These are phyloP conservation scores for Eristalinus aeneus DNA, from an alignment of 2,888 invertebrate genomes.

Conservation along the genomic window DNA sequence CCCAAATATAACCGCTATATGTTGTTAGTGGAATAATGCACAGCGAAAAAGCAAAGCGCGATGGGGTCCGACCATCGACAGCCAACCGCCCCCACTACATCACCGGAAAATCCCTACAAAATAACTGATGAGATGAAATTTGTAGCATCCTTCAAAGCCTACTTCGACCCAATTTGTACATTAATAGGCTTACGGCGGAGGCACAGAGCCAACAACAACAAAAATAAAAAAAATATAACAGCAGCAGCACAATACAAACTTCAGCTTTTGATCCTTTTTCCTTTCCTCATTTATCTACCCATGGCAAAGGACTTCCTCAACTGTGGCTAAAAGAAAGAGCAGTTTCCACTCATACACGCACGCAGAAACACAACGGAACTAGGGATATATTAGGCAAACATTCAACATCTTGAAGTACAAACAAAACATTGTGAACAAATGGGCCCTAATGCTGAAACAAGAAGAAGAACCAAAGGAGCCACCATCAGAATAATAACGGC, in stretches of 20 bases:
- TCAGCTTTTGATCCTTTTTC: slow-evolving; percentile 56
- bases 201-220: background rate
- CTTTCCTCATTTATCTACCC: slow-evolving; percentile 24
- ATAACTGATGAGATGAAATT: slow-evolving; percentile 59
- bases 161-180: slow-evolving; percentile 59
- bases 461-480: slow-evolving; percentile 7
- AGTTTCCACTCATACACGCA: background rate
- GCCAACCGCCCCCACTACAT: background rate
- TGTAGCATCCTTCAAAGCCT: slow-evolving; percentile 48
- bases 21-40: slow-evolving; percentile 14
- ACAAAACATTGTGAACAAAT: slow-evolving; percentile 60
- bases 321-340: background rate
- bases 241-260: slow-evolving; percentile 1
- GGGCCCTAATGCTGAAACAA: slow-evolving; percentile 26
- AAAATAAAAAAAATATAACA: slow-evolving; percentile 2
- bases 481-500: slow-evolving; percentile 32
- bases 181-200: slow-evolving; percentile 51
- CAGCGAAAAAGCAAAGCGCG: background rate
- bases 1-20: slow-evolving; percentile 5
- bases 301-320: background rate
- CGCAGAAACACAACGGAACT: background rate
- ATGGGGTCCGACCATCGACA: background rate
- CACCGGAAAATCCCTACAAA: slow-evolving; percentile 31
- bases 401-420: slow-evolving; percentile 58
- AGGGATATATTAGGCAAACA: slow-evolving; percentile 51